Base-by-base conservation (phyloP, 92 coral and sea anemone species). In the Epizoanthus stellaris region DNA sequence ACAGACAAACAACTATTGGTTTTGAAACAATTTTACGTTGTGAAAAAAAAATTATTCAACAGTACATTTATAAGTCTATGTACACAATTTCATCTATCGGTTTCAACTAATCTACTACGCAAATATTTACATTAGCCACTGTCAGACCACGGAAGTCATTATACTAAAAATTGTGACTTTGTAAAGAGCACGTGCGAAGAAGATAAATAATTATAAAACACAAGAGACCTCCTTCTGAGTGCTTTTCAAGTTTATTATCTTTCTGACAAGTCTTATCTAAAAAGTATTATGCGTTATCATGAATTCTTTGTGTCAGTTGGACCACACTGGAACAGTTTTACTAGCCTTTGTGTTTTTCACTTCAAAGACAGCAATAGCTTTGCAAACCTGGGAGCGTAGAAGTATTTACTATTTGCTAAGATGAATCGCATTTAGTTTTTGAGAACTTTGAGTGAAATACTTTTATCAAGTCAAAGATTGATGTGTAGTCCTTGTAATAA, bases 181-280 rank as follows among this genome's bases (percentile, higher is more conserved):
- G 60, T 59, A 79, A 79, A 79, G 70, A 79, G 60, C 30, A 20
- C 67, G 70, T 60, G 83, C 47, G 64, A 79, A 45, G 83, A 79
- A 79, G 58, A 73, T 23, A 79, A 77, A 77, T 62, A 59, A 62
- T 61, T 77, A 64, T 63, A 20, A 79, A 42, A 79, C 45, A 79
- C 67, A n/a, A 42, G 58, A 79, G 65, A 63, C 65, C 72, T 79
- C 67, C 53, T 79, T 42, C 21, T 61, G 83, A 79, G 83, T 43
- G 72, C 72, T 79, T 79, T 79, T 79, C 61, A 79, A 77, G 83
- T 79, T 79, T 79, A 79, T 79, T 79, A 79, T 79, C 83, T 62
- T 72, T 72, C 16, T 79, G 71, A 79, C 83, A 79, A 13, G 83
- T 79, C 83, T 79, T 79, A 79, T 79, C 83, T 62, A 70, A 62